Conservation (phyloP, 2,888 invertebrate species). For the Drosophila rubida region DNA sequence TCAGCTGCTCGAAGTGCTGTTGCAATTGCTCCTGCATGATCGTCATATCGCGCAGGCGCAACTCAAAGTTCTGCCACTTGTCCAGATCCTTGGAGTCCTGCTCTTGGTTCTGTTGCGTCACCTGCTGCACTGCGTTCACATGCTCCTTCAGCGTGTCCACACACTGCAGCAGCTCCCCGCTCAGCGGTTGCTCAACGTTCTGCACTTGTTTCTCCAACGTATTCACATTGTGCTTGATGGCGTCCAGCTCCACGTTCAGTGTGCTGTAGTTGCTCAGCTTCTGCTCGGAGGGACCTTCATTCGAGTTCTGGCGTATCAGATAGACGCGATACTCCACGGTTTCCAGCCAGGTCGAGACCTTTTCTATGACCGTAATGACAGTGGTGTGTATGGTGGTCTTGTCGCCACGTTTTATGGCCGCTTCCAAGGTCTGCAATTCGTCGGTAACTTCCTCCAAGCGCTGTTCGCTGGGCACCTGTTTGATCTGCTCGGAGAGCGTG, state of each 20-base stretch:
- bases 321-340: conserved; percentile 93
- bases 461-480: conserved; percentile 86
- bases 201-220: conserved; percentile 87
- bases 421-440: conserved; percentile 74
- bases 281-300: conserved; percentile 87
- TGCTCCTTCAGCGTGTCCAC: conserved; percentile 88
- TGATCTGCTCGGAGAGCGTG: conserved; percentile 86
- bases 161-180: conserved; percentile 86
- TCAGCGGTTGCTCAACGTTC: conserved; percentile 77
- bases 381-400: conserved; percentile 88
- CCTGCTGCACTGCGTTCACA: conserved; percentile 89
- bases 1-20: conserved; percentile 76
- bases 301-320: conserved; percentile 86
- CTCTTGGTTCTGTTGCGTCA: conserved; percentile 87
- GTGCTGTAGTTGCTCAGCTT: conserved; percentile 87
- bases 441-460: conserved; percentile 87
- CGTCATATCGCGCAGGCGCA: conserved; percentile 86
- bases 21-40: conserved; percentile 74
- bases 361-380: conserved; percentile 91
- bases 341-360: conserved; percentile 93
- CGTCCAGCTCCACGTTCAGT: conserved; percentile 88
- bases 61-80: conserved; percentile 90
- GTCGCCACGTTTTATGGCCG: conserved; percentile 87
- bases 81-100: conserved; percentile 87
- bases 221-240: conserved; percentile 88